Evolutionary conservation across 2,888 invertebrate species (phyloP).

Genomic region (Trichogramma dendrolimi): DNA sequence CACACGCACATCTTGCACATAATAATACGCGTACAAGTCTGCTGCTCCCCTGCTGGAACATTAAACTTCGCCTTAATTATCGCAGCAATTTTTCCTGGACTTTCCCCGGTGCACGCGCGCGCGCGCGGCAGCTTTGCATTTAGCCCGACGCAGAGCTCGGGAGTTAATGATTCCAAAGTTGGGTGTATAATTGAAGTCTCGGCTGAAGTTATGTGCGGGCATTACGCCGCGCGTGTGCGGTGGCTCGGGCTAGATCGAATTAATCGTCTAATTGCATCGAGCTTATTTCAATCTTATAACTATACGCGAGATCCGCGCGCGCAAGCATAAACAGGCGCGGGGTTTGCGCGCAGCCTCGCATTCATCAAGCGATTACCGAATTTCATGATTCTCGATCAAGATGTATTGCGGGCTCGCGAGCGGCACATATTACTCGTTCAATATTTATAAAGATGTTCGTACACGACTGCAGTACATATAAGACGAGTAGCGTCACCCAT

Average conservation of each 20-base stretch:
- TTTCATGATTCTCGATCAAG: no score
- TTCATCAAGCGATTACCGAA: no score
- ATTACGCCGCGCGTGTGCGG: background rate
- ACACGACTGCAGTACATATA: no score
- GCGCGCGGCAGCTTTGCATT: background rate
- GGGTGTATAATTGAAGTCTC: constrained; percentile 7
- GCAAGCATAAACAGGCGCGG: no score
- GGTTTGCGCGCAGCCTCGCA: no score
- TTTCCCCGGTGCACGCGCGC: background rate
- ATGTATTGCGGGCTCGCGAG: no score
- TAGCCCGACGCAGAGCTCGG: background rate
- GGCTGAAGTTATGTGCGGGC: constrained; percentile 1
- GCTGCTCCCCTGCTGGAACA: constrained; percentile 1
- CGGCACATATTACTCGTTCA: no score
- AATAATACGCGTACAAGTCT: background rate
- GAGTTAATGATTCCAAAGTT: constrained; percentile 14
- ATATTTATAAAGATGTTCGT: no score
- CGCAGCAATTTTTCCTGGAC: constrained; percentile 18
- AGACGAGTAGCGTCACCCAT: no score
- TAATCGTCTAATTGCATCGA: background rate
- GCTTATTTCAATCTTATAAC: background rate
- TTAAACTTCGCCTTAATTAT: constrained; percentile 24
- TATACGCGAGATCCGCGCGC: background rate
- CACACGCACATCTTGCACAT: no score
- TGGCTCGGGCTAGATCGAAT: background rate